Evolutionary conservation across 1,140 invertebrate genomes (phyloP), one percentile per base, ranked within the genome.

Genomic region (Microplitis mediator): DNA sequence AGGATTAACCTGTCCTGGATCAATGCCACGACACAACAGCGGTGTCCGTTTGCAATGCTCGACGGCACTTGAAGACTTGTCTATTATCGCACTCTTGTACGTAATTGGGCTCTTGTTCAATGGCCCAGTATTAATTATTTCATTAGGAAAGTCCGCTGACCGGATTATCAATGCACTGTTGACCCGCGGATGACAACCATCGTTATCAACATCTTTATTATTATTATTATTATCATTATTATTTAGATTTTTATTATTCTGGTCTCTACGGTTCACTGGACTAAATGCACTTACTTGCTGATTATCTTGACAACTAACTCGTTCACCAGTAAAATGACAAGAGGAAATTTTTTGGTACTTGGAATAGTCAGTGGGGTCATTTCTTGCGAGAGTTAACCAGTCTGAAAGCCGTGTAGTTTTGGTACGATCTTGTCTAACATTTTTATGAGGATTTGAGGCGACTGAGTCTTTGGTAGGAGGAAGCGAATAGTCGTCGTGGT

Each of bases 351-450:
- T 69, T 35, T 71, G 50, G 9, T 36, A 9, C 60, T 35, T 62
- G 14, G 56, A 11, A 23, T 31, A 63, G 52, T 70, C 75, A 69
- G 75, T 51, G 63, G 58, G 54, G 35, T 80, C 80, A 32, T 78
- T 79, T 50, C 88, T 81, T 0, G 88, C 89, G 4, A 88, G 81
- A 60, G 84, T 82, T 66, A 90, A 69, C 89, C 89, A 90, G 72
- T 91, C 89, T 62, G 82, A 83, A 4, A 90, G 73, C 36, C 86
- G 80, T 56, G 81, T 85, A 1, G 83, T 86, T 63, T 86, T 85
- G n/a, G 89, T 75, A 54, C 88, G 81, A 35, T 86, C 81, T 64
- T 80, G 73, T 70, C 62, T 73, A 5, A 62, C 61, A 31, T 73
- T 69, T 64, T 61, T 69, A 62, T 72, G 35, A 39, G 39, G 4